Evolutionary conservation across 2,113 vertebrate species (phyloP), one percentile per base, ranked within the genome.

Genomic region (Hiodon alosoides): DNA sequence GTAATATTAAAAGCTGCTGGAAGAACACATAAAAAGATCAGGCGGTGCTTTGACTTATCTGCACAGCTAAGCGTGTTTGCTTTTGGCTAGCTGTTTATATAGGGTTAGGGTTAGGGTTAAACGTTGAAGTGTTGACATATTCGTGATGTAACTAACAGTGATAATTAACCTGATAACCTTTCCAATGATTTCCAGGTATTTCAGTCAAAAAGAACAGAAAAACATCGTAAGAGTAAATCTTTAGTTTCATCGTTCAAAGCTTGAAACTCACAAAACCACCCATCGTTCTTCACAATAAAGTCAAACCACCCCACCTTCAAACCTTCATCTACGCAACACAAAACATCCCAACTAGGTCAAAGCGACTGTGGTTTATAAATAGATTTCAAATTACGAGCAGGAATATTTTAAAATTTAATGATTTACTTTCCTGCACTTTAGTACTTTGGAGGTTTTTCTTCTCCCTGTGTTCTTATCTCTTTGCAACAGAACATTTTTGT

Each of bases 371-470:
- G 9, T 69, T 48, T 69, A 75, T 69, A 69, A 69, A 61, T 67
- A 75, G 65, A 75, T 59, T 50, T 13, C 55, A 61, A 13, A 69
- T 75, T 69, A 66, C 14, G 47, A 69, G 9, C 57, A 47, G 52
- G 31, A 67, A 75, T 68, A 75, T 76, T 59, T 69, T 69, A 75
- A 67, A 58, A 2, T 75, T 75, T 66, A 64, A 64, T 64, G 71
- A 53, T 64, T 74, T 66, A 55, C 61, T 65, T 72, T 73, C n/a
- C 58, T 72, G 46, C 51, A 66, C 71, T 73, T 72, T 72, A 10
- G 70, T 64, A 17, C 59, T 62, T 62, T 9, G 6, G 70, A 31
- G 46, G 13, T 5, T 46, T 13, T 17, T 9, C 48, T 0, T 8
- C 11, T 5, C 47, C 71, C 11, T 6, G n/a, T 61, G 11, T 60